Conservation (phyloP, 2,797 vertebrate species). For the Nothura maculosa region DNA sequence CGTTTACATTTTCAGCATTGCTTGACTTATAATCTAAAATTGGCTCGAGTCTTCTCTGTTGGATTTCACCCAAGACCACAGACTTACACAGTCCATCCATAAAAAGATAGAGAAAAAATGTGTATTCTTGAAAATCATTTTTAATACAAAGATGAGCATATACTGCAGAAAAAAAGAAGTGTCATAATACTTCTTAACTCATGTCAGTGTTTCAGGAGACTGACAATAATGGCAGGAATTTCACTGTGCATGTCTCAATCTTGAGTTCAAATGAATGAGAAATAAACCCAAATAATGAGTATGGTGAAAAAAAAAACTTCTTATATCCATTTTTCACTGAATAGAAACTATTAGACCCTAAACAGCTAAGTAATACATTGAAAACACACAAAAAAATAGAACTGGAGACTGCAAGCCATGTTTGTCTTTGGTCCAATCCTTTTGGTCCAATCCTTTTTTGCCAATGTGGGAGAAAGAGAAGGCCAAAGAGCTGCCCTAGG, state of each 20-base stretch:
- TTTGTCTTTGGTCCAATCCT: neutral
- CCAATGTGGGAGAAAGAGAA: neutral
- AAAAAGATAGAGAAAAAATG: neutral
- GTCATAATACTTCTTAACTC: neutral
- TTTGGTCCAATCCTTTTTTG: neutral
- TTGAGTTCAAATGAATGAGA: neutral
- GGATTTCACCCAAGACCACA: neutral
- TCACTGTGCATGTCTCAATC: neutral
- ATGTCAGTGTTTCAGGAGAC: neutral
- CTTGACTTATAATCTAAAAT: neutral
- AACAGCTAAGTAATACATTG: neutral
- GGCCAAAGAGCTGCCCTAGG: accelerated
- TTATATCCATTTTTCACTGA: neutral
- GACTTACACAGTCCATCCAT: neutral
- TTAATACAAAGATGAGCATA: neutral
- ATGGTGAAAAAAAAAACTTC: neutral
- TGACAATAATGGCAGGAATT: neutral
- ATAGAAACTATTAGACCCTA: neutral
- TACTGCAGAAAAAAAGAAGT: neutral
- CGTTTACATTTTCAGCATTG: neutral
- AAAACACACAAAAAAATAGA: neutral
- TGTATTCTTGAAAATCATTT: neutral
- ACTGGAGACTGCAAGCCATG: neutral
- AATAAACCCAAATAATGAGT: neutral
- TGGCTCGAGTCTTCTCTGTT: neutral